Conservation (phyloP, 2,797 vertebrate species). For the Molossus alvarezi region DNA sequence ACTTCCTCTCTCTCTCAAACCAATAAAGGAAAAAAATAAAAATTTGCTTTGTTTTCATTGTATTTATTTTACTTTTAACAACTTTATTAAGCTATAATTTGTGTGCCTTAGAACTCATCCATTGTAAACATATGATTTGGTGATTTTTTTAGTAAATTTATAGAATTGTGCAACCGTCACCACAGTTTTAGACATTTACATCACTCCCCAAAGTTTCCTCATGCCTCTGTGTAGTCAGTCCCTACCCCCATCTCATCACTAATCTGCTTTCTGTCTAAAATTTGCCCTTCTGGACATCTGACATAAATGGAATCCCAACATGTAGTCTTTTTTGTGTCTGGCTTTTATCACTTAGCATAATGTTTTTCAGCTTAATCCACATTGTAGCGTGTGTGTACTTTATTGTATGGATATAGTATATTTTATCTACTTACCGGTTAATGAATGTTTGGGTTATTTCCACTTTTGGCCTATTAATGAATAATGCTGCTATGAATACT, state of each 20-base stretch:
- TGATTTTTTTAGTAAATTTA: background rate
- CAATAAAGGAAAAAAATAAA: too few relatives aligned
- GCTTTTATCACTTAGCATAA: background rate
- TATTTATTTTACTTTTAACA: background rate
- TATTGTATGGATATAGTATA: background rate
- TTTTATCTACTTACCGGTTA: background rate
- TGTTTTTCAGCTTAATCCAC: too few relatives aligned
- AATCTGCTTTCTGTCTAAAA: background rate
- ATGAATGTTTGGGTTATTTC: background rate
- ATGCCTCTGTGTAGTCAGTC: background rate
- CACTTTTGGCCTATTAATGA: background rate
- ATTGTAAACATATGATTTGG: background rate
- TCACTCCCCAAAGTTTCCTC: background rate
- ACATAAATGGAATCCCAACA: background rate
- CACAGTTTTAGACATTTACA: background rate
- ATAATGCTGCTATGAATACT: background rate
- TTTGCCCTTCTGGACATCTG: conserved; percentile 7
- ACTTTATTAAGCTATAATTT: background rate
- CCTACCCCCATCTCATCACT: background rate
- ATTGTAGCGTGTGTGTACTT: background rate
- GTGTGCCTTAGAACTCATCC: background rate
- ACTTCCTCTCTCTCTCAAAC: too few relatives aligned
- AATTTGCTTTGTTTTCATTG: background rate
- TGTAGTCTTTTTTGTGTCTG: background rate
- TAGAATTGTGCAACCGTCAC: background rate